Evolutionary conservation across 1,140 invertebrate genomes (phyloP).

Genomic region (Aleiodes sp.): DNA sequence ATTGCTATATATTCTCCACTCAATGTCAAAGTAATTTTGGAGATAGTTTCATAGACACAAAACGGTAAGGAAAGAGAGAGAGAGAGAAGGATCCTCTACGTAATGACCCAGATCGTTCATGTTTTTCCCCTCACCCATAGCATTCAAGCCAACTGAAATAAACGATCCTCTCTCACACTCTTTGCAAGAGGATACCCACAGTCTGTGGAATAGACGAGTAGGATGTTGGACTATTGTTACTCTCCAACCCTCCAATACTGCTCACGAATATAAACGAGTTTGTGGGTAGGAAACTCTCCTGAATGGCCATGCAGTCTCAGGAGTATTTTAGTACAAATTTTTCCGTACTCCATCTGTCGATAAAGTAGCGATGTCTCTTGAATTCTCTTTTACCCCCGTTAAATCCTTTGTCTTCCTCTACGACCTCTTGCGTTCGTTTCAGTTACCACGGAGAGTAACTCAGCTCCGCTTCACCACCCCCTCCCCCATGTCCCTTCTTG

Average conservation of each 20-base stretch:
- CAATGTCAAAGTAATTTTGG: too few relatives aligned
- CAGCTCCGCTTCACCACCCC: neutral
- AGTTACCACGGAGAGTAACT: neutral
- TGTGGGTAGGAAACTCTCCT: slow-evolving; percentile 2
- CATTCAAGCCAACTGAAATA: too few relatives aligned
- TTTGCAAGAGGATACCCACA: slow-evolving; percentile 19
- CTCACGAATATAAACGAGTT: slow-evolving; percentile 5
- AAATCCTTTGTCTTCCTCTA: neutral
- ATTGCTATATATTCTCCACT: too few relatives aligned
- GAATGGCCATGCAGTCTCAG: neutral
- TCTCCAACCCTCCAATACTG: neutral
- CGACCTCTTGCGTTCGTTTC: neutral
- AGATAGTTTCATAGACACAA: too few relatives aligned
- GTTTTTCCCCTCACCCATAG: too few relatives aligned
- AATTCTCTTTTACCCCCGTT: neutral
- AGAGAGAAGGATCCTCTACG: too few relatives aligned
- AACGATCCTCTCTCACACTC: neutral
- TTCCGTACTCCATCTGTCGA: neutral
- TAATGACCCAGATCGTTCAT: neutral
- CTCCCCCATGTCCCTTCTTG: too few relatives aligned
- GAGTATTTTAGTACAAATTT: neutral
- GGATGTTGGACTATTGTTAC: neutral
- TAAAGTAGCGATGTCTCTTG: slow-evolving; percentile 21
- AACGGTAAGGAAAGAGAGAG: too few relatives aligned
- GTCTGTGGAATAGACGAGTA: too few relatives aligned